phyloP scores from a whole-genome alignment of 1,140 invertebrate species.

The Stegodyphus dumicola region DNA sequence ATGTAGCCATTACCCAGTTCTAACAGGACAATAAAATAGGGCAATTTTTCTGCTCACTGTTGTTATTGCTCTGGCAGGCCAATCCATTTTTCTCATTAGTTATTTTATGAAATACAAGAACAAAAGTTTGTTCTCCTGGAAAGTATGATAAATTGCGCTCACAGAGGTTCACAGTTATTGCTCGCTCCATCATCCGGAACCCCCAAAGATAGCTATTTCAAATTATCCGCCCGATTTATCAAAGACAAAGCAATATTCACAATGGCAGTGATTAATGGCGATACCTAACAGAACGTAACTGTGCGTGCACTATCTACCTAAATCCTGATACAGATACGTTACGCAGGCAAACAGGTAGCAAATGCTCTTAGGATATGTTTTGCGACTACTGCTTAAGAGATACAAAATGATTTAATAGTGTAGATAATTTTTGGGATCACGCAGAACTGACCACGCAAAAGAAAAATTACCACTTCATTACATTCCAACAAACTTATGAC shows the following conservation, averaged over 20 bases:
- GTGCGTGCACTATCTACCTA: too few relatives aligned
- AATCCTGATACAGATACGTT: too few relatives aligned
- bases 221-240: conserved; percentile 57
- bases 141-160: conserved; percentile 34
- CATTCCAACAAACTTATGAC: too few relatives aligned
- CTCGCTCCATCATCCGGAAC: conserved; percentile 27
- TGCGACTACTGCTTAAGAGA: too few relatives aligned
- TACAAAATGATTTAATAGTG: too few relatives aligned
- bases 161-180: conserved; percentile 54
- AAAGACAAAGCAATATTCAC: conserved; percentile 46
- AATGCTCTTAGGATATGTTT: too few relatives aligned
- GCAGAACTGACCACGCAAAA: too few relatives aligned
- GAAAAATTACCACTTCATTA: too few relatives aligned
- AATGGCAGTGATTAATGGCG: conserved; percentile 48
- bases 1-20: too few relatives aligned
- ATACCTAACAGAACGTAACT: too few relatives aligned
- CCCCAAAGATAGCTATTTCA: conserved; percentile 54
- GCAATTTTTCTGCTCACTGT: not conserved
- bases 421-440: too few relatives aligned
- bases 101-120: conserved; percentile 43
- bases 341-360: too few relatives aligned
- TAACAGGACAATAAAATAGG: not conserved
- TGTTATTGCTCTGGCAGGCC: not conserved
- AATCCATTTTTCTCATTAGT: conserved; percentile 54
- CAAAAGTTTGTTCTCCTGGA: conserved; percentile 20